Percentiles rank a stretch among this genome's conserved stretches.
These are phyloP conservation scores for Patella ulyssiponensis DNA, from an alignment of 2,888 invertebrate species.

Conservation along the genomic window DNA sequence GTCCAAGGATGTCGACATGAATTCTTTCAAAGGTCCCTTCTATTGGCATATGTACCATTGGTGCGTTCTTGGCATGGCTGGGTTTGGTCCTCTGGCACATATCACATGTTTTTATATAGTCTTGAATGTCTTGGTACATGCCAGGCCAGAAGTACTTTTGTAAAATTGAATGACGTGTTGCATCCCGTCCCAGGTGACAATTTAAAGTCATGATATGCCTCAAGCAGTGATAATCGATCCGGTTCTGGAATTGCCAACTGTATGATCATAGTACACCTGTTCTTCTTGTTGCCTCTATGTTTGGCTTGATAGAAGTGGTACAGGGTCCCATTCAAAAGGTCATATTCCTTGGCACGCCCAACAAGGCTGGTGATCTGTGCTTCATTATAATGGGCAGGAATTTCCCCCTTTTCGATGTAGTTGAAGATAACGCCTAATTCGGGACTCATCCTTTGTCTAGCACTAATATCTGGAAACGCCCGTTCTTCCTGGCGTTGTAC, in stretches of 20 bases:
- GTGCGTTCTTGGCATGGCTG: slow-evolving; percentile 25
- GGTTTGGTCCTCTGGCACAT: slow-evolving; percentile 33
- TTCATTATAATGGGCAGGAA: not conserved
- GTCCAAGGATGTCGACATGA: slow-evolving; percentile 33
- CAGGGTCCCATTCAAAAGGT: not conserved
- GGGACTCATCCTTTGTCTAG: not conserved
- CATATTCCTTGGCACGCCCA: no score
- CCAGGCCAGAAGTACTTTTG: no score
- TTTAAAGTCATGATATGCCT: slow-evolving; percentile 25
- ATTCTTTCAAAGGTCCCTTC: slow-evolving; percentile 19
- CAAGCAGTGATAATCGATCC: slow-evolving; percentile 25
- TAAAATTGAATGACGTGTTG: slow-evolving; percentile 20
- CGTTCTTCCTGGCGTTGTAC: not conserved
- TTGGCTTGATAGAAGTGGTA: slow-evolving; percentile 21
- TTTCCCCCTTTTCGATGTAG: not conserved
- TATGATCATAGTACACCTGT: not conserved
- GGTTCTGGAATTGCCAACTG: slow-evolving; percentile 21
- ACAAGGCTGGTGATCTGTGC: no score
- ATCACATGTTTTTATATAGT: no score
- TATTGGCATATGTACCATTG: slow-evolving; percentile 32
- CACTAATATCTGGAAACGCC: no score
- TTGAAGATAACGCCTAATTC: not conserved
- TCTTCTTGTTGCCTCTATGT: slow-evolving; percentile 12
- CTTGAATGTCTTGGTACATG: slow-evolving; percentile 25
- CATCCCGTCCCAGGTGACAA: slow-evolving; percentile 26